Evolutionary conservation across 2,888 invertebrate genomes (phyloP).

Genomic region (Fragum fragum): DNA sequence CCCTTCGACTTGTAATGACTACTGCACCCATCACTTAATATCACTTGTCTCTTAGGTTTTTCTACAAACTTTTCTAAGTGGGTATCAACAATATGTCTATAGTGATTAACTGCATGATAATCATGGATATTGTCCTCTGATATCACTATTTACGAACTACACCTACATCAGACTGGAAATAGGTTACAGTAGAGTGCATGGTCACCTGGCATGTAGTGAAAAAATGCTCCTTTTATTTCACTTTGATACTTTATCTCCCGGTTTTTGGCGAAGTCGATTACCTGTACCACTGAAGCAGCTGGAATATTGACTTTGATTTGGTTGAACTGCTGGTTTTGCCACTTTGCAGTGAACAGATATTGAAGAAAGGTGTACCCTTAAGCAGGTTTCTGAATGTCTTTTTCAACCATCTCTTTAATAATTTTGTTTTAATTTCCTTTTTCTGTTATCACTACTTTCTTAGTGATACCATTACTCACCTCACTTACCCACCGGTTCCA

Average conservation of each 20-base stretch:
- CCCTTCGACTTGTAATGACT: conserved; percentile 45
- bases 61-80: conserved; percentile 29
- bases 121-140: conserved; percentile 55
- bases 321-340: conserved; percentile 60
- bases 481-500: conserved; percentile 56
- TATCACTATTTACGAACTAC: conserved; percentile 44
- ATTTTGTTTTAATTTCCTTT: conserved; percentile 39
- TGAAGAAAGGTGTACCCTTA: conserved; percentile 45
- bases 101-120: conserved; percentile 44
- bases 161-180: conserved; percentile 40
- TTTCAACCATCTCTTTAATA: conserved; percentile 43
- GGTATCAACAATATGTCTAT: conserved; percentile 30
- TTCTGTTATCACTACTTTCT: conserved; percentile 39
- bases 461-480: conserved; percentile 39
- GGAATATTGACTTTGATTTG: conserved; percentile 49
- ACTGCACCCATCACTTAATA: conserved; percentile 47
- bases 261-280: conserved; percentile 89
- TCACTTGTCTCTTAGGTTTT: conserved; percentile 21
- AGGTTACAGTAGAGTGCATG: conserved; percentile 62
- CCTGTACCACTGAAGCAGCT: conserved; percentile 30
- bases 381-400: conserved; percentile 46
- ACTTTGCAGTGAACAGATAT: conserved; percentile 54
- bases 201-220: conserved; percentile 53
- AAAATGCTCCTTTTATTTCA: conserved; percentile 51
- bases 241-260: conserved; percentile 52